Evolutionary conservation across 2,797 vertebrate genomes (phyloP).

Genomic region (Masticophis lateralis): DNA sequence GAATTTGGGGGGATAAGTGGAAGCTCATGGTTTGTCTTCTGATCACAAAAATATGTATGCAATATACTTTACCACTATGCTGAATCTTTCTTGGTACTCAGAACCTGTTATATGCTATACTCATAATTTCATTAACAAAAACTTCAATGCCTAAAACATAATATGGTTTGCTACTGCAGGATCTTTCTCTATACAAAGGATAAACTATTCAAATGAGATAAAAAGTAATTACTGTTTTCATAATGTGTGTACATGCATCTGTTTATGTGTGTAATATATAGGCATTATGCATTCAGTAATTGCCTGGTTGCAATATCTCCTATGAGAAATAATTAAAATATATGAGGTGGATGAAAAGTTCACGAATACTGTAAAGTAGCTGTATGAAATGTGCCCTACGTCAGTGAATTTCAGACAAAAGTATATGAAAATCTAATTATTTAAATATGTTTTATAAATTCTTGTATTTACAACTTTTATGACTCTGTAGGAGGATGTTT

Average conservation of each 20-base stretch:
- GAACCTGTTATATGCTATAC: neutral
- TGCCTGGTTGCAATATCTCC: neutral
- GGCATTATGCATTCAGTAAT: neutral
- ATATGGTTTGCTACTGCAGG: neutral
- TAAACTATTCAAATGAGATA: neutral
- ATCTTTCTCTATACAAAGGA: slow-evolving; percentile 5
- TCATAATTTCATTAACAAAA: slow-evolving; percentile 8
- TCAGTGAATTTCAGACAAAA: neutral
- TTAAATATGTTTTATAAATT: neutral
- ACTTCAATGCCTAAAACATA: neutral
- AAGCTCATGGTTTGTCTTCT: neutral
- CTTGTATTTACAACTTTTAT: neutral
- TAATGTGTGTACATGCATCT: neutral
- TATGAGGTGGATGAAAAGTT: slow-evolving; percentile 10
- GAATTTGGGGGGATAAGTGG: neutral
- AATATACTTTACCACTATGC: neutral
- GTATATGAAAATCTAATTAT: neutral
- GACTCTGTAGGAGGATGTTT: neutral
- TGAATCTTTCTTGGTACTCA: neutral
- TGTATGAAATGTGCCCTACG: neutral
- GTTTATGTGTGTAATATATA: neutral
- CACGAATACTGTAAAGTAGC: slow-evolving; percentile 7
- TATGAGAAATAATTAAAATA: slow-evolving; percentile 13
- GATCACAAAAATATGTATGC: slow-evolving; percentile 10
- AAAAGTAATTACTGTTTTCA: slow-evolving; percentile 2